Base-by-base conservation (phyloP, 2,113 vertebrate genomes). In the Merops nubicus region DNA sequence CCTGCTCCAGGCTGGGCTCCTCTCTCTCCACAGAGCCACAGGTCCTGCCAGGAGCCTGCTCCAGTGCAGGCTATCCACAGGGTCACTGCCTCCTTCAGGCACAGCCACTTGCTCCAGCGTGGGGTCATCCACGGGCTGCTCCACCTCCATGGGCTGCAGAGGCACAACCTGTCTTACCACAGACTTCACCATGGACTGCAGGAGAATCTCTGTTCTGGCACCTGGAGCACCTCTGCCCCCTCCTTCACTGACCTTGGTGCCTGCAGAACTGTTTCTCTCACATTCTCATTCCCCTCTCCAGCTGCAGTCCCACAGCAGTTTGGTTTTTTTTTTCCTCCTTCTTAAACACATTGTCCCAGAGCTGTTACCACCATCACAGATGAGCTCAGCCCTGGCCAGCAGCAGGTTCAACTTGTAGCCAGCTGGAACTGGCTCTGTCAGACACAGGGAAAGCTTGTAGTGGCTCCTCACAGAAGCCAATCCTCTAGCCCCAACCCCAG, bases 281-380 rank as follows among this genome's bases (percentile, higher is more conserved):
- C 8, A 0, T 12, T 26, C 56, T 56, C 51, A 47, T 51, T 74
- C 33, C 36, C n/a, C 33, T 65, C 11, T 56, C 50, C n/a, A 25
- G 25, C 15, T 84, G 54, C 10, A 48, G 38, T 8, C 48, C 12
- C 62, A 21, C 14, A 53, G 28, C 18, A 9, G 53, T 29, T 56
- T 19, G 53, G 15, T 15, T 8, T 54, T 60, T 63, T 15, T 62
- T 33, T 43, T 17, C 53, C 1, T 33, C 31, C 13, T 54, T 53
- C 12, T 53, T 23, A 77, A 68, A 17, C 20, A 4, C 2, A 5
- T 28, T 50, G 8, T n/a, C 36, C 2, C 63, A 72, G 10, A 57
- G n/a, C 18, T 3, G 22, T 4, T 33, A 15, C 8, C 15, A n/a
- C 18, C 2, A 1, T 4, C 1, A 0, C 26, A n/a, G 38, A 23